Percentiles rank a stretch among this genome's conserved stretches.
phyloP scores from a whole-genome alignment of 2,888 invertebrate species.

The Apodemia duryi region DNA sequence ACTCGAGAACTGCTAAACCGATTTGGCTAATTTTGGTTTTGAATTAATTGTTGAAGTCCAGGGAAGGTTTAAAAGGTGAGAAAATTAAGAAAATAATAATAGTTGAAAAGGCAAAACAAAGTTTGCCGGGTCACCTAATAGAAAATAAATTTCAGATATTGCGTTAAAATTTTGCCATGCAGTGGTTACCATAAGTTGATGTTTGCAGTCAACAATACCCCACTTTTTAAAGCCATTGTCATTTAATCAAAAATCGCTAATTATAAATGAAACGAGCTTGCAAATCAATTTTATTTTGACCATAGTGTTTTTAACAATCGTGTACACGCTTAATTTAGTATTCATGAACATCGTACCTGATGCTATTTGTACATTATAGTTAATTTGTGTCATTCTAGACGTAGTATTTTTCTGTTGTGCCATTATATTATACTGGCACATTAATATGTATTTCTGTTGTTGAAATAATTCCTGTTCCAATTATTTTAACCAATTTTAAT shows the following conservation, averaged over 20 bases:
- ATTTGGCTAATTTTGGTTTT: no score
- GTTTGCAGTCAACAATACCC: background rate
- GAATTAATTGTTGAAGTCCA: no score
- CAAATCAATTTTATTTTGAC: slow-evolving; percentile 18
- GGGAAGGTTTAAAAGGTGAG: no score
- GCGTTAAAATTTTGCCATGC: slow-evolving; percentile 4
- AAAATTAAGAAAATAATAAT: no score
- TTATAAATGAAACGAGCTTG: slow-evolving; percentile 25
- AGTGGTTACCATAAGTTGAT: background rate
- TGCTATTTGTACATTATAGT: slow-evolving; percentile 57
- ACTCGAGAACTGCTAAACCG: no score
- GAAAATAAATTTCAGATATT: background rate
- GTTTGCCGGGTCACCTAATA: no score
- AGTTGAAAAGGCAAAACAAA: no score
- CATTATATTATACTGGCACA: slow-evolving; percentile 11
- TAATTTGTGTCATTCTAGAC: slow-evolving; percentile 43
- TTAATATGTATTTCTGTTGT: background rate
- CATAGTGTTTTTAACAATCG: slow-evolving; percentile 50
- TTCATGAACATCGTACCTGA: slow-evolving; percentile 65
- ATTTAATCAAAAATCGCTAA: slow-evolving; percentile 3
- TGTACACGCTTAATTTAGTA: slow-evolving; percentile 48
- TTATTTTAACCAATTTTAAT: background rate
- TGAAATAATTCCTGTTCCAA: background rate
- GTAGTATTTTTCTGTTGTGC: slow-evolving; percentile 36
- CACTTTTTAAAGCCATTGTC: slow-evolving; percentile 6